Evolutionary conservation across 2,797 vertebrate genomes (phyloP), one percentile per base, ranked within the genome.

Genomic region (Triplophysa bombifrons): DNA sequence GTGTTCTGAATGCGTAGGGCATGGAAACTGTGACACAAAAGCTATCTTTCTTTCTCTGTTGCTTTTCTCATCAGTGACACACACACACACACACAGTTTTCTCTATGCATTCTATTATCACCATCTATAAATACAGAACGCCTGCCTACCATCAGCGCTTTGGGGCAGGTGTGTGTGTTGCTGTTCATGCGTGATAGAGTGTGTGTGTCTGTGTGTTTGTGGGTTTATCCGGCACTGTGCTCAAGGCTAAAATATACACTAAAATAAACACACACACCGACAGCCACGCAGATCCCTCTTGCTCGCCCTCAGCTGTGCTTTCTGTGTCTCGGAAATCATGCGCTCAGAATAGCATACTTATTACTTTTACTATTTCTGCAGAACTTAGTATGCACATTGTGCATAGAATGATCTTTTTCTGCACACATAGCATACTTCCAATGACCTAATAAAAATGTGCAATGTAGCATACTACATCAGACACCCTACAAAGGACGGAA

Each of bases 1-100:
- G 72, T 25, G 72, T 51, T 48, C 34, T 46, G 20, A 48, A 22
- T 64, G 58, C 58, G 10, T 3, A 12, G 19, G 22, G 25, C 48
- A 65, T 41, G 38, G 61, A 80, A 80, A 80, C 60, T 72, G 12
- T 69, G 19, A 48, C 34, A 80, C 60, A 58, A 72, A 66, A n/a
- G 9, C 3, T 4, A 8, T 78, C 16, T 19, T 44, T 72, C 30
- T 44, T 55, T 76, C 69, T 56, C 34, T 72, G 50, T 84, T 53
- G 10, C 22, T 22, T 69, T 58, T 68, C 22, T 73, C 41, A 17
- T 67, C 68, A 27, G 9, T 65, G 27, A 65, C 65, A 78, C 46
- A 34, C 70, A 25, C 22, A 20, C 34, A 25, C 41, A 20, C 25
- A 19, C 75, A 82, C 60, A 30, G 4, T 41, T 41, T 78, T 75